Evolutionary conservation across 2,888 invertebrate species (phyloP).

Genomic region (Chirona hameri): DNA sequence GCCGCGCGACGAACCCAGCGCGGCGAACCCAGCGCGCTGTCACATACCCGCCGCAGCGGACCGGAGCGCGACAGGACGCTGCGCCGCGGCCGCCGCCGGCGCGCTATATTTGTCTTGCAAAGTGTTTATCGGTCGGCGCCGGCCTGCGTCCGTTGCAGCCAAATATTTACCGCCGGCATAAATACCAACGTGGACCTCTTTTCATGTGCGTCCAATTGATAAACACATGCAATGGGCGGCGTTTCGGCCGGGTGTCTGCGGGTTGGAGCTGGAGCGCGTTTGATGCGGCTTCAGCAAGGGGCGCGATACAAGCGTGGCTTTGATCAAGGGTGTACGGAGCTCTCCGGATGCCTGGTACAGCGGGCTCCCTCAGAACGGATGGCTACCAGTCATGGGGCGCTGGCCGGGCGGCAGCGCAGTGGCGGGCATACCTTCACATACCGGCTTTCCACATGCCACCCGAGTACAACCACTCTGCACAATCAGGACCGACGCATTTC

Average conservation of each 20-base stretch:
- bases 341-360: background rate
- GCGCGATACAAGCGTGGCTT: background rate
- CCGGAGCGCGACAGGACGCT: background rate
- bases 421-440: too few relatives aligned
- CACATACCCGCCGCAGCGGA: background rate
- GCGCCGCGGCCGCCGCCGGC: background rate
- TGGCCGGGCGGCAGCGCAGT: too few relatives aligned
- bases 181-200: constrained; percentile 26
- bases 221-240: constrained; percentile 4
- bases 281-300: background rate
- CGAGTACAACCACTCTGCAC: too few relatives aligned
- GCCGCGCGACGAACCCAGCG: background rate
- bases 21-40: too few relatives aligned
- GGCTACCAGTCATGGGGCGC: too few relatives aligned
- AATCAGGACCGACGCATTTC: too few relatives aligned
- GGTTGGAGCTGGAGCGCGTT: background rate
- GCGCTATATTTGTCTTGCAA: constrained; percentile 25
- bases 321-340: background rate
- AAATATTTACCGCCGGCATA: constrained; percentile 1
- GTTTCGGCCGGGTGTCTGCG: background rate
- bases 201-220: constrained; percentile 27
- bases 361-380: too few relatives aligned
- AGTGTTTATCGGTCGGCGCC: constrained; percentile 8
- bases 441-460: too few relatives aligned
- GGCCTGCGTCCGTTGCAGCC: constrained; percentile 25